phyloP scores from a whole-genome alignment of 2,888 invertebrate genomes.

The Mellilla xanthometata region DNA sequence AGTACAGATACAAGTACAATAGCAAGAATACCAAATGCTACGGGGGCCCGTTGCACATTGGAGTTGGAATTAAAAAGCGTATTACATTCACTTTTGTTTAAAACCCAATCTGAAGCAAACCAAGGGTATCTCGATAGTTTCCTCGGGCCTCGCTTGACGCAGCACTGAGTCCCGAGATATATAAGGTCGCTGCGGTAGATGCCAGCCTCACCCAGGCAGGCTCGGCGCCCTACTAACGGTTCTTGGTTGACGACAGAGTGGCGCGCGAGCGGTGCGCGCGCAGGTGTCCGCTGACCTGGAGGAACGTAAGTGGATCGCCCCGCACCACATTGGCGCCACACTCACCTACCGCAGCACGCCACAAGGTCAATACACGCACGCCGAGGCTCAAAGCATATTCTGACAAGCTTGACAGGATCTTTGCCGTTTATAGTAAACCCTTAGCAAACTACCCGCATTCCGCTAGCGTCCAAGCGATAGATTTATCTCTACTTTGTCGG shows the following conservation, averaged over 20 bases:
- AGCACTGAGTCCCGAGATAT: too few relatives aligned
- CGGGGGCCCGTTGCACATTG: too few relatives aligned
- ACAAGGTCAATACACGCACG: conserved; percentile 83
- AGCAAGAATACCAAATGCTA: too few relatives aligned
- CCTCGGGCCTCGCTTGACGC: too few relatives aligned
- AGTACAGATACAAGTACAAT: too few relatives aligned
- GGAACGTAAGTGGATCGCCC: conserved; percentile 86
- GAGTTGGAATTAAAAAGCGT: too few relatives aligned
- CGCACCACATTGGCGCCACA: conserved; percentile 90
- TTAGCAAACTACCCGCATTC: too few relatives aligned
- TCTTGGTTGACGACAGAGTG: conserved; percentile 58
- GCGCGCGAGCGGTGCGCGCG: conserved; percentile 86
- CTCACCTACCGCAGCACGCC: conserved; percentile 91
- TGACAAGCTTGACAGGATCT: neutral
- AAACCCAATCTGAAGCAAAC: too few relatives aligned
- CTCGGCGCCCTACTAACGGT: conserved; percentile 7
- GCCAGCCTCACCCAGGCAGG: neutral
- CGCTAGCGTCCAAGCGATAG: too few relatives aligned
- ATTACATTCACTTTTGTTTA: too few relatives aligned
- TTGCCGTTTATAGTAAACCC: neutral
- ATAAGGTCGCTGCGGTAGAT: conserved; percentile 2
- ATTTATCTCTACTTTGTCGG: too few relatives aligned
- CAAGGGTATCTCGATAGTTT: too few relatives aligned
- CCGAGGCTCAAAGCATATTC: conserved; percentile 24
- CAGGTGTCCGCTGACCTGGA: conserved; percentile 89